Conservation (phyloP, 2,797 vertebrate genomes). For the Cryptoblepharus egeriae region DNA sequence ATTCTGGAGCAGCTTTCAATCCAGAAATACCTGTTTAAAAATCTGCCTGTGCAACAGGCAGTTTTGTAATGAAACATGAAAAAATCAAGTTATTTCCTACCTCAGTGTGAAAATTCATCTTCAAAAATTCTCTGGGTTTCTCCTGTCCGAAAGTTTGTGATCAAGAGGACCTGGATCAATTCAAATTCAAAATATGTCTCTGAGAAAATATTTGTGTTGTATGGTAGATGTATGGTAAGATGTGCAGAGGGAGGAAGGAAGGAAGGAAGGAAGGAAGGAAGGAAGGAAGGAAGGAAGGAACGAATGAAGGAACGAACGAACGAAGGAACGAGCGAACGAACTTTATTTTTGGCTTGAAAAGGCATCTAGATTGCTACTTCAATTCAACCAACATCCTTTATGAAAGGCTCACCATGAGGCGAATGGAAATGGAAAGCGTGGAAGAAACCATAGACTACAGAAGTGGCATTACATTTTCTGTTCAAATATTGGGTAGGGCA, state of each 20-base stretch:
- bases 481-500: too few species aligned
- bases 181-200: neutral
- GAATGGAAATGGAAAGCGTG: too few species aligned
- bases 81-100: neutral
- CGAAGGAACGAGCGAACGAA: too few species aligned
- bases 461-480: too few species aligned
- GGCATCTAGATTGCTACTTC: neutral
- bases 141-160: conserved; percentile 15
- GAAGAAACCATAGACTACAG: too few species aligned
- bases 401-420: too few species aligned
- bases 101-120: neutral
- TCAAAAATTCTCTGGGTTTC: neutral
- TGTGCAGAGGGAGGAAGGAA: neutral
- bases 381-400: too few species aligned
- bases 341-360: neutral
- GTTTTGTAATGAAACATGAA: neutral
- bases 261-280: too few species aligned
- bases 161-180: neutral
- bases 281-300: too few species aligned
- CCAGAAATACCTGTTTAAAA: neutral
- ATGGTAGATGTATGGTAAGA: neutral
- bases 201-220: rapidly evolving
- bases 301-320: too few species aligned
- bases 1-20: neutral
- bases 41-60: neutral